Conservation (phyloP, 2,888 invertebrate species). For the Hipparchia sbordonii region DNA sequence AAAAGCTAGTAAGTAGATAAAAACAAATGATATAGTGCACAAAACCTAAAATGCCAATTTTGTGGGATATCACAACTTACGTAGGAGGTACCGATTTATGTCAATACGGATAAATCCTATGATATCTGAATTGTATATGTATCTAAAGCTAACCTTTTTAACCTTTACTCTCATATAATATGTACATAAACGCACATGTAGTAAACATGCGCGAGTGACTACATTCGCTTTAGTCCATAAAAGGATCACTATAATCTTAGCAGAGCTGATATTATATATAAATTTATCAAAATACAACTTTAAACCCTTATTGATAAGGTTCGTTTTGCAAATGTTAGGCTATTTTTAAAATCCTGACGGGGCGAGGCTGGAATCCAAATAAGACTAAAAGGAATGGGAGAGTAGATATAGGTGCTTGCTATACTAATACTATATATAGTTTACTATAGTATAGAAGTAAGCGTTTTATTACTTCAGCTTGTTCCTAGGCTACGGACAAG, state of each 20-base stretch:
- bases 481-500: no score
- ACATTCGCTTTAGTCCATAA: conserved; percentile 31
- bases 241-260: conserved; percentile 28
- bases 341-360: conserved; percentile 37
- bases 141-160: no score
- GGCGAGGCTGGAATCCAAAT: conserved; percentile 42
- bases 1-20: no score
- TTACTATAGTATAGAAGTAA: neutral
- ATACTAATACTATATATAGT: neutral
- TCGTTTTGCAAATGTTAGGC: conserved; percentile 18
- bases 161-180: no score
- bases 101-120: no score
- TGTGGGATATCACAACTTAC: no score
- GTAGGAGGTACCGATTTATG: no score
- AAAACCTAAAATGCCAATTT: no score
- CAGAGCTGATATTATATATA: neutral
- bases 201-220: conserved; percentile 6
- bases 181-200: no score
- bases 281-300: conserved; percentile 22
- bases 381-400: conserved; percentile 38
- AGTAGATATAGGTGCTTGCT: neutral
- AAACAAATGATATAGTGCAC: no score
- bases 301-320: conserved; percentile 13
- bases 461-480: neutral
- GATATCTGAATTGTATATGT: no score